Percentiles rank a stretch among this genome's conserved stretches.
These are phyloP conservation scores for Protobothrops flavoviridis DNA, from an alignment of 2,113 vertebrate genomes.

Conservation along the genomic window DNA sequence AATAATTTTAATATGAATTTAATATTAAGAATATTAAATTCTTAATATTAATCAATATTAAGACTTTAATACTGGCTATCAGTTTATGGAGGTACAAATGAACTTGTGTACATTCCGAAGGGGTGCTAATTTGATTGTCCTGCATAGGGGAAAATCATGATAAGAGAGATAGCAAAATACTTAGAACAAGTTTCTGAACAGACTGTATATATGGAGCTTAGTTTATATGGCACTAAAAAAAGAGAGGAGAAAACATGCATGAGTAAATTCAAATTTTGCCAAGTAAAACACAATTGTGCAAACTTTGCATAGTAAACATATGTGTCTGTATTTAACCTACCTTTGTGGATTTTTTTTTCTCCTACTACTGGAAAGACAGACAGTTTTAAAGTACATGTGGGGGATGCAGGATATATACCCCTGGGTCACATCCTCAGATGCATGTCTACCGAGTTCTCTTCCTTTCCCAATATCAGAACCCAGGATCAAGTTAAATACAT, in stretches of 20 bases:
- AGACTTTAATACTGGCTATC: background rate
- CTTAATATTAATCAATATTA: too few species aligned
- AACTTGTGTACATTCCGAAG: background rate
- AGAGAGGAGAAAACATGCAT: too few species aligned
- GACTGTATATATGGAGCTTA: background rate
- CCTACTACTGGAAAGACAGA: background rate
- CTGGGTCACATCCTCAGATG: background rate
- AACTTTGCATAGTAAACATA: background rate
- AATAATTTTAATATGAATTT: background rate
- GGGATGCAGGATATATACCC: too few species aligned
- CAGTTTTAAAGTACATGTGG: background rate
- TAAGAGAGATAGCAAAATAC: background rate
- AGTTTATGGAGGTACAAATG: background rate
- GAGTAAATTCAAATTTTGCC: background rate
- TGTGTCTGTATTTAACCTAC: background rate
- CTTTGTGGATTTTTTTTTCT: background rate
- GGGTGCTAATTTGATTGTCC: background rate
- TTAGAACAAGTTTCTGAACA: background rate
- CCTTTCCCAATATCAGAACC: too few species aligned
- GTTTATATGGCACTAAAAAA: background rate
- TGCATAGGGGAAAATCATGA: background rate
- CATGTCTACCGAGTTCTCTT: too few species aligned
- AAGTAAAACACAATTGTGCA: background rate
- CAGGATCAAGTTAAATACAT: too few species aligned
- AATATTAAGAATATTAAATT: background rate